phyloP scores from a whole-genome alignment of 2,797 vertebrate species.

The Crocidura indochinensis region DNA sequence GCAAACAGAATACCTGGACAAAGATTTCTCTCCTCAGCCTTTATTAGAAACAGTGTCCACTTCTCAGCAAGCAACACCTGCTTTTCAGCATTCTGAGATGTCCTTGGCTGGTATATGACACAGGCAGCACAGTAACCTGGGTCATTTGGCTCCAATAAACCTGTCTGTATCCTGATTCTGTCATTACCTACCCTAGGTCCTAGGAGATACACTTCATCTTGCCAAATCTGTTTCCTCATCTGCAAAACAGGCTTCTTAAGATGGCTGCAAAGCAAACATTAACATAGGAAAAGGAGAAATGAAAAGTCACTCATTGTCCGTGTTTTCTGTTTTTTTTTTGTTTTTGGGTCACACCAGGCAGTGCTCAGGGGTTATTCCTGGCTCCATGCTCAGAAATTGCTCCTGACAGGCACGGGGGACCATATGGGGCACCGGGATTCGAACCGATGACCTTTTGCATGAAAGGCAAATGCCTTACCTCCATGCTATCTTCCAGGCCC shows the following conservation, averaged over 20 bases:
- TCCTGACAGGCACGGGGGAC: no score
- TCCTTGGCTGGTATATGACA: slow-evolving; percentile 42
- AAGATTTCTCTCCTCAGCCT: neutral
- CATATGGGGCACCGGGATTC: no score
- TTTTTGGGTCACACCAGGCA: no score
- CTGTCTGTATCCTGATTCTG: slow-evolving; percentile 5
- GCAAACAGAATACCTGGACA: neutral
- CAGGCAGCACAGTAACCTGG: neutral
- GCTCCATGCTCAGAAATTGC: no score
- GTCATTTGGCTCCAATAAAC: neutral
- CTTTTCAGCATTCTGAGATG: neutral
- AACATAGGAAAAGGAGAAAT: neutral
- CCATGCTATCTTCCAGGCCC: no score
- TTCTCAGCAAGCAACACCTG: neutral
- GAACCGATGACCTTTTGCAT: no score
- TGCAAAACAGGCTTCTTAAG: neutral
- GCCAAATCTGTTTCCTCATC: slow-evolving; percentile 32
- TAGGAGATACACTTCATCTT: neutral
- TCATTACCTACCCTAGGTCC: neutral
- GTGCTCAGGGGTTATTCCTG: no score
- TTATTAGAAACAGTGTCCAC: neutral
- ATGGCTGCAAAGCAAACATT: neutral
- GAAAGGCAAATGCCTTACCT: no score
- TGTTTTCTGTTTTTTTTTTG: no score
- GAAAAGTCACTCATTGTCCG: slow-evolving; percentile 11